Percentiles rank a stretch among this genome's conserved stretches.
phyloP scores from a whole-genome alignment of 2,888 invertebrate species.

The Drosophila borborema region DNA sequence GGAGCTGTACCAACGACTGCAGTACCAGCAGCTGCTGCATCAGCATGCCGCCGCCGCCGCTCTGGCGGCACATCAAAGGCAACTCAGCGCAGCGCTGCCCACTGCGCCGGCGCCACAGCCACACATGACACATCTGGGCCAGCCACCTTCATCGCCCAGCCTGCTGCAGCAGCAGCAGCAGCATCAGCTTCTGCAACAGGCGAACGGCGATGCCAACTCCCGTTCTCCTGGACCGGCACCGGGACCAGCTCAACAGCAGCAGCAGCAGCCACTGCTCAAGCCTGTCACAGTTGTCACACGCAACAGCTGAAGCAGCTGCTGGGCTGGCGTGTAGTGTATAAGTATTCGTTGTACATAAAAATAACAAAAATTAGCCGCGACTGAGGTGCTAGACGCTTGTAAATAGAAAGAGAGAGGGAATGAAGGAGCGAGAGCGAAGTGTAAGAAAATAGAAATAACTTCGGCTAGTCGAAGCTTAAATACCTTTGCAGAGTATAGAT shows the following conservation, averaged over 20 bases:
- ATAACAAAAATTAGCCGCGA: constrained; percentile 58
- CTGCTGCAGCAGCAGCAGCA: constrained; percentile 38
- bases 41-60: constrained; percentile 85
- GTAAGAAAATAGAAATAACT: not conserved
- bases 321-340: constrained; percentile 43
- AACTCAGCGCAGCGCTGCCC: constrained; percentile 76
- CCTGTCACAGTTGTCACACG: constrained; percentile 87
- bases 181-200: constrained; percentile 19
- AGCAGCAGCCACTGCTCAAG: constrained; percentile 85
- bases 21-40: constrained; percentile 85
- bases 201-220: constrained; percentile 44
- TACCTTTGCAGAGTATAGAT: constrained; percentile 42
- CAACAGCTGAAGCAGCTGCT: constrained; percentile 86
- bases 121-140: constrained; percentile 80
- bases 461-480: constrained; percentile 49
- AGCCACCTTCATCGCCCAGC: constrained; percentile 56
- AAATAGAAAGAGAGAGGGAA: constrained; percentile 47
- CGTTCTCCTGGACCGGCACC: constrained; percentile 63
- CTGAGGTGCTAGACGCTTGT: constrained; percentile 78
- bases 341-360: constrained; percentile 69
- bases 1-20: constrained; percentile 86
- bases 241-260: constrained; percentile 56
- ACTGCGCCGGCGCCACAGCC: constrained; percentile 78
- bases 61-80: constrained; percentile 84
- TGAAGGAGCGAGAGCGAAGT: not conserved